Evolutionary conservation across 2,888 invertebrate species (phyloP), one percentile per base, ranked within the genome.

Genomic region (Itoplectis maculator): DNA sequence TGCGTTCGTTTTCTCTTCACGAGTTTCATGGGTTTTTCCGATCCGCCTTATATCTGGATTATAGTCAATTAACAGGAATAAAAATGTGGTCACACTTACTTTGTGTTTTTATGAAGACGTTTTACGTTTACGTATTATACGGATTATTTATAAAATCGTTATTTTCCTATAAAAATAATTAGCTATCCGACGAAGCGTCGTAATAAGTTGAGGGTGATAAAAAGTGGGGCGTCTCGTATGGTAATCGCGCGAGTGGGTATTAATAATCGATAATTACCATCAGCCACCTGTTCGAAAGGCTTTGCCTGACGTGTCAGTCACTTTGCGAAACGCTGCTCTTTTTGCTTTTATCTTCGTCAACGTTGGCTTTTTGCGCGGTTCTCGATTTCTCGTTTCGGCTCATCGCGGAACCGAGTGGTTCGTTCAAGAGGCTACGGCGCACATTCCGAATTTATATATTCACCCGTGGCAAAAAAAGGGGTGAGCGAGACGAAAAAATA

Each of bases 381-480:
- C 45, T 65, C 65, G 45, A 65, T 42, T 65, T 65, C 23, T 45
- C 65, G 23, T 23, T 45, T 42, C 65, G 15, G 15, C 40, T 40
- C 45, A 65, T 42, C 65, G 45, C 23, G 18, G 29, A 29, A 1
- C 3, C 6, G 65, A 23, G 65, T 42, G 65, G 40, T 23, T 42
- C 45, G 45, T 45, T 45, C 65, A 23, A 45, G n/a, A 42, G 65
- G 7, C 18, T 1, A 6, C 42, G 9, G 13, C 42, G 9, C n/a
- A n/a, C 42, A 45, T 45, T 65, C 23, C 7, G 45, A 65, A 45
- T 65, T 65, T 65, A 65, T 65, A 65, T 65, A 65, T 65, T 65
- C 65, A 65, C 23, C 65, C 23, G n/a, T n/a, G 5, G n/a, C 13
- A 23, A 23, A 23, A 65, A 23, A 65, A n/a, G n/a, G n/a, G 40